Base-by-base conservation (phyloP, 1,140 invertebrate genomes). In the Ceratoteleas bidentatus region DNA sequence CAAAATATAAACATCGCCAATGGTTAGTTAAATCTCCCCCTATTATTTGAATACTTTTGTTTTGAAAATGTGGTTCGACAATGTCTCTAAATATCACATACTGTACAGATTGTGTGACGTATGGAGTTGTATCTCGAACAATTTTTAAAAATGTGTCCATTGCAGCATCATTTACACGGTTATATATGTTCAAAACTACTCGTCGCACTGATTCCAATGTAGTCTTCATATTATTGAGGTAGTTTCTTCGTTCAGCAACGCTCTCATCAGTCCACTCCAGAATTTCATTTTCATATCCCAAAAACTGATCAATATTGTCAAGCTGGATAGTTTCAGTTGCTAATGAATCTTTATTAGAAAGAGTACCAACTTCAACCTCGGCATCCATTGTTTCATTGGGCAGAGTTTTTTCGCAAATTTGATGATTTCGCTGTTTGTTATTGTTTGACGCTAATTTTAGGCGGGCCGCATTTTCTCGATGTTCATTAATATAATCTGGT, bases 41-140 rank as follows among this genome's bases (percentile, higher is more conserved):
- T 11, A 33, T 33, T 8, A 53, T 33, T 53, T 53, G 52, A 15
- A 53, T 53, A 53, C n/a, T n/a, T 33, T 33, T 32, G 4, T 11
- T n/a, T n/a, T n/a, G n/a, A n/a, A 32, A 9, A 11, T 33, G 10
- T 15, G 16, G 52, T 33, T 53, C 52, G 11, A n/a, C 24, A 6
- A 33, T 33, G 11, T 53, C 52, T 33, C 52, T 53, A 32, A 33
- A 33, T 33, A 53, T 8, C 10, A 53, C 52, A 53, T 53, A 53
- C n/a, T 53, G 52, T 3, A 33, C 32, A 53, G 16, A 33, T 53
- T 53, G 16, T 0, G 52, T 53, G 32, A 10, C 10, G 11, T 33
- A 53, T 2, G 24, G 5, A 1, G 52, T 53, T 33, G 52, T 53
- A 7, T 53, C 52, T 53, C 52, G 6, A 8, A 53, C 14, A n/a